Evolutionary conservation across 1,140 invertebrate species (phyloP).

Genomic region (Microplitis mediator): DNA sequence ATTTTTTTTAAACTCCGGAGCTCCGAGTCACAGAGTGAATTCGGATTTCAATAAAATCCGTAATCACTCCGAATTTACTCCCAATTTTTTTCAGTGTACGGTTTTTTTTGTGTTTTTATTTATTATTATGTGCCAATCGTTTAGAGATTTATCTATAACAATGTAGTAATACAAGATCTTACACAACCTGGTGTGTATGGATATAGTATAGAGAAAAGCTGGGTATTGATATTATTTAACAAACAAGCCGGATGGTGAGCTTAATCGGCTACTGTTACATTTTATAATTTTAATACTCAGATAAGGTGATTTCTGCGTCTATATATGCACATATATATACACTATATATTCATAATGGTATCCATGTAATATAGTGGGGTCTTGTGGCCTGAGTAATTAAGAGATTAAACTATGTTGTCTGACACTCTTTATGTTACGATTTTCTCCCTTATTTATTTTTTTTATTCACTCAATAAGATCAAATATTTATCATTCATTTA

Average conservation of each 20-base stretch:
- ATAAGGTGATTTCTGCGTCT: slow-evolving; percentile 30
- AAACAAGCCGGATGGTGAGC: slow-evolving; percentile 59
- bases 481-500: no score
- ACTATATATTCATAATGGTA: no score
- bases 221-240: slow-evolving; percentile 59
- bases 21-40: no score
- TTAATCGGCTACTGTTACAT: slow-evolving; percentile 54
- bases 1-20: no score
- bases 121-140: background rate
- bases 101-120: background rate
- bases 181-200: background rate
- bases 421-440: background rate
- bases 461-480: background rate
- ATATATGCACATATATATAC: background rate
- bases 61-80: no score
- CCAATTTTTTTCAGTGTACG: no score
- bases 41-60: no score
- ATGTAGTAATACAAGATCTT: background rate
- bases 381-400: slow-evolving; percentile 51
- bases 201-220: background rate
- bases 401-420: slow-evolving; percentile 45
- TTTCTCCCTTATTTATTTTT: background rate
- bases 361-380: slow-evolving; percentile 4
- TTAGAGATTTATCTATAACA: background rate
- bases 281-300: slow-evolving; percentile 43